Evolutionary conservation across 1,140 invertebrate genomes (phyloP).

Genomic region (Epicauta chinensis): DNA sequence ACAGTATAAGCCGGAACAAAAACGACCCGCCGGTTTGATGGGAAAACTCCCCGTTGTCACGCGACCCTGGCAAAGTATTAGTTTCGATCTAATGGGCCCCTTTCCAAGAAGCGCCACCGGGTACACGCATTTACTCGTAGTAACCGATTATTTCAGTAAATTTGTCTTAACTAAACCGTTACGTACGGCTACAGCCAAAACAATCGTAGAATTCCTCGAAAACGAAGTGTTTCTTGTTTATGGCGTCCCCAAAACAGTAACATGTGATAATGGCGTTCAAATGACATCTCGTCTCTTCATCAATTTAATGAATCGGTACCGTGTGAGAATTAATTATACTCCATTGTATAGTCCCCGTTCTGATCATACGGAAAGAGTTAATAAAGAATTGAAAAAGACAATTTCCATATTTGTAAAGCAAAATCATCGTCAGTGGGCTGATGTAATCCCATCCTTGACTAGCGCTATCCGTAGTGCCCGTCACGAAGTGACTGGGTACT

Average conservation of each 20-base stretch:
- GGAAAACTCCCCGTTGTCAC: constrained; percentile 9
- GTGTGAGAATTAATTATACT: not conserved
- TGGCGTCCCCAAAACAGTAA: constrained; percentile 3
- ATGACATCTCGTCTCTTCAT: no score
- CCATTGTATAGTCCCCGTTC: not conserved
- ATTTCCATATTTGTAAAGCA: constrained; percentile 25
- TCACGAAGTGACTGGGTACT: constrained; percentile 27
- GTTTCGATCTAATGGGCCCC: constrained; percentile 17
- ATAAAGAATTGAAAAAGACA: constrained; percentile 28
- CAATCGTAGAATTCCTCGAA: constrained; percentile 16
- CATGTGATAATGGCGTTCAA: constrained; percentile 14
- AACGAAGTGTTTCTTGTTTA: constrained; percentile 12
- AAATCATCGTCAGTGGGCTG: constrained; percentile 32
- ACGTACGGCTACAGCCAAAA: constrained; percentile 24
- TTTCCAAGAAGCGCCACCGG: not conserved
- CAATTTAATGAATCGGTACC: no score
- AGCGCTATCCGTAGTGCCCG: constrained; percentile 30
- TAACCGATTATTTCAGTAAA: constrained; percentile 39
- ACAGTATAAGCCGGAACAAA: constrained; percentile 25
- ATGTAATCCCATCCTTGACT: constrained; percentile 19
- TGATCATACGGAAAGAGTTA: constrained; percentile 25
- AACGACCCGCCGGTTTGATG: constrained; percentile 30
- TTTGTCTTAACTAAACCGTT: constrained; percentile 25
- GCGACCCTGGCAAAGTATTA: constrained; percentile 7
- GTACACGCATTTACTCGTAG: constrained; percentile 3